Base-by-base conservation (phyloP, 2,113 vertebrate genomes). In the Paradoxurus hermaphroditus region DNA sequence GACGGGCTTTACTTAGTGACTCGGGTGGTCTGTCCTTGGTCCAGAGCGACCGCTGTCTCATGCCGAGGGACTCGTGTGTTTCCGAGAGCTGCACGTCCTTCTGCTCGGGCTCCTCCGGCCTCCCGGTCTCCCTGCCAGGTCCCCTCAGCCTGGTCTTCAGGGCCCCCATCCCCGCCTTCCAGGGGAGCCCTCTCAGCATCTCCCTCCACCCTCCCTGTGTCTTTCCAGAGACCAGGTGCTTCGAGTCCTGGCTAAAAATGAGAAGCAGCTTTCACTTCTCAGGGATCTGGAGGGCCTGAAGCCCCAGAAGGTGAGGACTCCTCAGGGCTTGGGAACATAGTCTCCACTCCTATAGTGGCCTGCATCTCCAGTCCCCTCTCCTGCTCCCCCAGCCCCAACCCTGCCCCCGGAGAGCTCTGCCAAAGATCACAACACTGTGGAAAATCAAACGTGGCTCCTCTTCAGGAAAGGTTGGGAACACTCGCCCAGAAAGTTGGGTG, bases 211-310 rank as follows among this genome's bases (percentile, higher is more conserved):
- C 27, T 62, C 6, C 19, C 39, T 14, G 16, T 98, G 49, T 95
- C 83, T 98, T 93, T 96, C 29, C 98, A 99, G 99, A 91, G 99
- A 99, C 96, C 99, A 99, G 98, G 99, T 99, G 72, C 99, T 99
- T 91, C 99, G 99, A n/a, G 84, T 99, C 73, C 62, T 8, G 4
- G 98, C 99, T 39, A 98, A 98, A 49, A 82, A 98, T 21, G 98
- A 99, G 62, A 96, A 68, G 93, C 98, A 99, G 84, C 93, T 99
- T 56, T 5, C 70, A 46, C 97, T 99, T 81, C 98, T 99, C 62
- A 98, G 97, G 95, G 93, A 95, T 1, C 98, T 99, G 97, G 98
- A 98, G 0, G 86, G 98, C 77, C 96, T 97, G 91, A 95, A 97
- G 1, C 97, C 99, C 39, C 98, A 99, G 12, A 97, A 99, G 99